Evolutionary conservation across 2,797 vertebrate species (phyloP).

Genomic region (Sebastes iracundus): DNA sequence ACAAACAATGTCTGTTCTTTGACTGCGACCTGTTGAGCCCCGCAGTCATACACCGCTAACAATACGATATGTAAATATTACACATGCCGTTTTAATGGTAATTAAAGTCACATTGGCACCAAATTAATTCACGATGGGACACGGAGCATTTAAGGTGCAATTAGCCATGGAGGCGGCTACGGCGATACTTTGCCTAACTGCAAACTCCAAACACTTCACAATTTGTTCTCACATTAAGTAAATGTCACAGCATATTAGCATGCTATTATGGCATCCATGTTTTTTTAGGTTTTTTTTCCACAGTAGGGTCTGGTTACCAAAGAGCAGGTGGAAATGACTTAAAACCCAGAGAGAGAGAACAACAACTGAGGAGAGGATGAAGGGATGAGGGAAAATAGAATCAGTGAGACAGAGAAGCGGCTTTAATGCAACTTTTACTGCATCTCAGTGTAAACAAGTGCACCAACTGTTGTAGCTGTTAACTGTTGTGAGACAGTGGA

Average conservation of each 20-base stretch:
- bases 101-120: slow-evolving; percentile 74
- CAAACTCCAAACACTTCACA: slow-evolving; percentile 67
- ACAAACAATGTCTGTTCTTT: slow-evolving; percentile 17
- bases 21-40: slow-evolving; percentile 60
- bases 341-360: neutral
- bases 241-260: slow-evolving; percentile 76
- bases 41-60: slow-evolving; percentile 36
- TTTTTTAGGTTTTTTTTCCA: slow-evolving; percentile 24
- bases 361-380: neutral
- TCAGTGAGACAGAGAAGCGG: neutral
- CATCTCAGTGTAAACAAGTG: slow-evolving; percentile 44
- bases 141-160: slow-evolving; percentile 75
- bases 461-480: slow-evolving; percentile 48
- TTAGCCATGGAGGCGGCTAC: slow-evolving; percentile 68
- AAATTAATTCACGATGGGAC: slow-evolving; percentile 72
- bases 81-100: slow-evolving; percentile 61
- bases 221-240: slow-evolving; percentile 73
- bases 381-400: neutral
- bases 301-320: slow-evolving; percentile 20
- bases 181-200: slow-evolving; percentile 58
- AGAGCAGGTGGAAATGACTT: neutral
- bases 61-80: slow-evolving; percentile 70
- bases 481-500: slow-evolving; percentile 27
- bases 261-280: slow-evolving; percentile 37
- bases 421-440: slow-evolving; percentile 43